A percentile compares a stretch with the other conserved stretches of the same genome.
phyloP scores from a whole-genome alignment of 2,888 invertebrate genomes.

The Tyria jacobaeae region DNA sequence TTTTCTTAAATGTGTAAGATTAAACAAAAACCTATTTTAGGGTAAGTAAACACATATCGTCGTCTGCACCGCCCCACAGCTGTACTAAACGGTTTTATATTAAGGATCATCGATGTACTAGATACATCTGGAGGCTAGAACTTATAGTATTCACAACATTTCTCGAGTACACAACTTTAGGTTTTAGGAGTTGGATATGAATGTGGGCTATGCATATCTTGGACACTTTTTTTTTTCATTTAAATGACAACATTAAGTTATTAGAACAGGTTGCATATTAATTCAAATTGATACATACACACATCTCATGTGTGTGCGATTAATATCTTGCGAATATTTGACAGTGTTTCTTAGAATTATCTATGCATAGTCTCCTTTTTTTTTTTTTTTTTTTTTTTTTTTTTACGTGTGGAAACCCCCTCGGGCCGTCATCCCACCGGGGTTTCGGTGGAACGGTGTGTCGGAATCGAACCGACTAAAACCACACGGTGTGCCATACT shows the following conservation, averaged over 20 bases:
- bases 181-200: slow-evolving; percentile 29
- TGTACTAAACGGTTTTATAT: slow-evolving; percentile 74
- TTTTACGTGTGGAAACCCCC: too few relatives aligned
- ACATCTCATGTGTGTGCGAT: too few relatives aligned
- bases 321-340: background rate
- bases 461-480: too few relatives aligned
- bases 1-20: background rate
- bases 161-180: slow-evolving; percentile 48
- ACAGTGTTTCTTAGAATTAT: background rate
- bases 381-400: too few relatives aligned
- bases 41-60: slow-evolving; percentile 16
- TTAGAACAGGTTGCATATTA: background rate
- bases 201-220: slow-evolving; percentile 25
- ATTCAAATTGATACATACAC: background rate
- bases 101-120: slow-evolving; percentile 77
- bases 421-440: too few relatives aligned
- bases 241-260: background rate
- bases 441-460: too few relatives aligned
- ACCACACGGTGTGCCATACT: too few relatives aligned
- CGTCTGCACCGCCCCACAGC: slow-evolving; percentile 48
- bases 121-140: slow-evolving; percentile 70
- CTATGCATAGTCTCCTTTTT: slow-evolving; percentile 27
- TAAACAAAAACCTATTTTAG: background rate
- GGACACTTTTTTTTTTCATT: background rate
- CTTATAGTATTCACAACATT: slow-evolving; percentile 54